Conservation (phyloP, 2,888 invertebrate genomes). For the Norana najaformis region DNA sequence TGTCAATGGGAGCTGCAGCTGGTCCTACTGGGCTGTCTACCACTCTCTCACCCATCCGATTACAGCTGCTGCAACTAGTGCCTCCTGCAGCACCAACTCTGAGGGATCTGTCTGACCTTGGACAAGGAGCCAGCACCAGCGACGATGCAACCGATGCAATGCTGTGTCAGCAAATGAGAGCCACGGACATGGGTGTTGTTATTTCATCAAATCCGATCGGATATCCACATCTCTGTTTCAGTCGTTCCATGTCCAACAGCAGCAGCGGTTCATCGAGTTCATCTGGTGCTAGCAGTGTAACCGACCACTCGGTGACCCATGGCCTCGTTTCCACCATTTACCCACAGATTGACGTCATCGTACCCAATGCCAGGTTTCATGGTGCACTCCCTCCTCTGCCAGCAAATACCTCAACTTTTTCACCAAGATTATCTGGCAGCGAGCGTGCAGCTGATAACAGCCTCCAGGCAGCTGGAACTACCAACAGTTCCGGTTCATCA, state of each 20-base stretch:
- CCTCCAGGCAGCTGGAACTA: background rate
- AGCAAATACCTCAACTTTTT: constrained; percentile 23
- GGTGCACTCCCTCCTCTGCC: constrained; percentile 18
- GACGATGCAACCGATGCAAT: background rate
- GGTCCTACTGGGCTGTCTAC: constrained; percentile 21
- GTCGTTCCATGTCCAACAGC: constrained; percentile 25
- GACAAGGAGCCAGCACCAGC: background rate
- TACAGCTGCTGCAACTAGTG: constrained; percentile 25
- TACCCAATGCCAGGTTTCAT: constrained; percentile 19
- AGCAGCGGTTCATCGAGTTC: constrained; percentile 29
- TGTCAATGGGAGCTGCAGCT: constrained; percentile 25
- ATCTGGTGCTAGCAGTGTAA: constrained; percentile 19
- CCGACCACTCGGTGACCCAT: constrained; percentile 30
- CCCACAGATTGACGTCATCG: constrained; percentile 27
- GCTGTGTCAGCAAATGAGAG: constrained; percentile 15
- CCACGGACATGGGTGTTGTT: background rate
- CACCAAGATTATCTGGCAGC: background rate
- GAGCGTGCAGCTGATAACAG: background rate
- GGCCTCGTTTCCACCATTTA: constrained; percentile 30
- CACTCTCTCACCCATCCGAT: constrained; percentile 16
- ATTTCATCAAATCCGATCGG: constrained; percentile 23
- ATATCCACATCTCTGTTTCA: constrained; percentile 27
- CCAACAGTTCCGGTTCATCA: background rate
- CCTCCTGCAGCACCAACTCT: constrained; percentile 9
- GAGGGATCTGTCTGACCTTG: background rate